Conservation (phyloP, 2,797 vertebrate species). For the Falco concolor region DNA sequence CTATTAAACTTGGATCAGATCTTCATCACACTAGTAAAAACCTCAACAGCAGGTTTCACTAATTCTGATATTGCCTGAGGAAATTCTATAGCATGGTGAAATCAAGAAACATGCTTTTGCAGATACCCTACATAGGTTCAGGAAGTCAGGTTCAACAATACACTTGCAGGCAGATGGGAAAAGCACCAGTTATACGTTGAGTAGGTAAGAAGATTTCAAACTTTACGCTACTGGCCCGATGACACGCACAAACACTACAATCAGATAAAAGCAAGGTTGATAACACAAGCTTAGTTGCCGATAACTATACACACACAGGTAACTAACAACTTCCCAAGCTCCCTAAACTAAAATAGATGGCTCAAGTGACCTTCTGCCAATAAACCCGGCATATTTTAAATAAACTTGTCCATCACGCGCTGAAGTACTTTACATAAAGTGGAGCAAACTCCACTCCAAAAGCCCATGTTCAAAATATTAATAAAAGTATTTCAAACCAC, state of each 20-base stretch:
- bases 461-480: neutral
- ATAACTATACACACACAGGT: neutral
- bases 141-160: neutral
- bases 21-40: neutral
- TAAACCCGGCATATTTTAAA: neutral
- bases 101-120: neutral
- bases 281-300: neutral
- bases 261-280: neutral
- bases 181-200: neutral
- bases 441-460: neutral
- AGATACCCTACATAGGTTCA: neutral
- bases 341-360: neutral
- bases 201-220: neutral
- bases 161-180: neutral
- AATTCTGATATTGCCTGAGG: neutral
- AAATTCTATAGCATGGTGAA: neutral
- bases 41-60: neutral
- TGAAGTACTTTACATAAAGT: accelerated
- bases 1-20: neutral
- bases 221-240: neutral
- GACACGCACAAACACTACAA: neutral
- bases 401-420: neutral
- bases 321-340: neutral
- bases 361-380: neutral
- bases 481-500: neutral